A percentile compares a stretch with the other conserved stretches of the same genome.
phyloP scores from a whole-genome alignment of 2,797 vertebrate genomes.

The Aldrovandia affinis region DNA sequence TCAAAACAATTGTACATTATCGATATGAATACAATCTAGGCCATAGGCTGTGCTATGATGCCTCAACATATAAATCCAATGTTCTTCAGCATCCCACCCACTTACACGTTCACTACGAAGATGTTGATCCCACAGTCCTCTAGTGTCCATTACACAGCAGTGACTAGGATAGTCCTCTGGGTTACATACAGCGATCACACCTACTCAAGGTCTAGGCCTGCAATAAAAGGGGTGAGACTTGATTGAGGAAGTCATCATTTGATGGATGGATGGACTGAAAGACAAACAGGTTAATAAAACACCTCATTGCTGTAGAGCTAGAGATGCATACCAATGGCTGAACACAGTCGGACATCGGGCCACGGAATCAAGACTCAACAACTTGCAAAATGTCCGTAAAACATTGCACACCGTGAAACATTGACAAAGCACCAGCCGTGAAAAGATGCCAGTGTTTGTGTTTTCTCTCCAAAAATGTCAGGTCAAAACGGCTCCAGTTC shows the following conservation, averaged over 20 bases:
- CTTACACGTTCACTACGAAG: background rate
- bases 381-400: background rate
- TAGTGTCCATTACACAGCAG: background rate
- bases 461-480: background rate
- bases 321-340: no score
- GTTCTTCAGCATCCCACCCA: background rate
- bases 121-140: background rate
- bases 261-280: background rate
- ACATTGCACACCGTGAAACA: background rate
- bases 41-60: no score
- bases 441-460: background rate
- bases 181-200: background rate
- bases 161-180: background rate
- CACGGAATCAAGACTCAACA: no score
- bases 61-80: no score
- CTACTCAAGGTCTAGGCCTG: background rate
- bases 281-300: background rate
- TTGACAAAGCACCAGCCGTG: background rate
- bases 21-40: no score
- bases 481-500: background rate
- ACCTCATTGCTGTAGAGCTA: background rate
- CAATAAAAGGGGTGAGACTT: no score
- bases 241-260: background rate
- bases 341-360: no score
- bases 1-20: background rate